phyloP scores from a whole-genome alignment of 2,888 invertebrate genomes.

The Meloe dianella region DNA sequence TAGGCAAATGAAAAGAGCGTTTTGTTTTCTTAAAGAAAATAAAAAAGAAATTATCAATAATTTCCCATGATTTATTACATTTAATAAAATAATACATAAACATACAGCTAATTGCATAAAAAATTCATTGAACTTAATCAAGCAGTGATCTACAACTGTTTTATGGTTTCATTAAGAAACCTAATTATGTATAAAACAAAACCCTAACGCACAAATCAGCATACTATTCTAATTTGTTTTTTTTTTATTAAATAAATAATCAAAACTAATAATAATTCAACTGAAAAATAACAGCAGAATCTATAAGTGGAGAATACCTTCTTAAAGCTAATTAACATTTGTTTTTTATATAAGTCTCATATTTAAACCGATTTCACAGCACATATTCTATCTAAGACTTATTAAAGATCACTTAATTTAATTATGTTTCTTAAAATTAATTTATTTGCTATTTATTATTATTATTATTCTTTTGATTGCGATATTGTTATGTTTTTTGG shows the following conservation, averaged over 20 bases:
- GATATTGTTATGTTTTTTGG: constrained; percentile 21
- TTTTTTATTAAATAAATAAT: constrained; percentile 25
- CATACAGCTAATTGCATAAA: constrained; percentile 48
- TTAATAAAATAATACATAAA: constrained; percentile 33
- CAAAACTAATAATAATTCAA: constrained; percentile 36
- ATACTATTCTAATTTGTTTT: constrained; percentile 35
- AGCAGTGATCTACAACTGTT: constrained; percentile 34
- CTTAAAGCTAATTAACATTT: constrained; percentile 40
- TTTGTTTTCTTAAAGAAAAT: not conserved
- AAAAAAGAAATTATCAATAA: constrained; percentile 45
- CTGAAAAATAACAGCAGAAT: constrained; percentile 38
- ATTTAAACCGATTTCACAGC: constrained; percentile 27
- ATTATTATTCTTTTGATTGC: not conserved
- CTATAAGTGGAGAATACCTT: constrained; percentile 27
- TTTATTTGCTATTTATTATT: not conserved
- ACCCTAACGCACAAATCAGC: constrained; percentile 29
- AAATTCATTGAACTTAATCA: constrained; percentile 49
- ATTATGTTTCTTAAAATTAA: not conserved
- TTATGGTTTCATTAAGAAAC: constrained; percentile 6
- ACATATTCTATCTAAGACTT: constrained; percentile 15
- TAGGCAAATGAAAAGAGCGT: constrained; percentile 34
- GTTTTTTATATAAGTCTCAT: constrained; percentile 3
- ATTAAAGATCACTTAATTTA: constrained; percentile 4
- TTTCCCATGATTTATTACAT: constrained; percentile 48
- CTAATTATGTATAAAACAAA: constrained; percentile 30